Evolutionary conservation across 2,888 invertebrate genomes (phyloP).

Genomic region (Drosophila prolongata): DNA sequence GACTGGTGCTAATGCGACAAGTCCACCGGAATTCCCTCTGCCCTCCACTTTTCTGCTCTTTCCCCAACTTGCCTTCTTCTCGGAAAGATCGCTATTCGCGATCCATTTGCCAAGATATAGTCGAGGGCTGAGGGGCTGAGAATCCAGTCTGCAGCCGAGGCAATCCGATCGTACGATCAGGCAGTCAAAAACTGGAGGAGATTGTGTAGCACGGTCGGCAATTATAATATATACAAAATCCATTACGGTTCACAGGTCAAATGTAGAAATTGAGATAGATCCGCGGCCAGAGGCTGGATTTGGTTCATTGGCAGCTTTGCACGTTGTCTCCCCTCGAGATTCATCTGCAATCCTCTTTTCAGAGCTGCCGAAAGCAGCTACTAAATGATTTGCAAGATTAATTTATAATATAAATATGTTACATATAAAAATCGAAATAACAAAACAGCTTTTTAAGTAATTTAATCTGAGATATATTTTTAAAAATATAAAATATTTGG

Average conservation of each 20-base stretch:
- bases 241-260: conserved; percentile 75
- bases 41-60: background rate
- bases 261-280: conserved; percentile 49
- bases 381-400: background rate
- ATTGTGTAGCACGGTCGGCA: conserved; percentile 64
- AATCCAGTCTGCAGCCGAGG: conserved; percentile 47
- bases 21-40: conserved; percentile 41
- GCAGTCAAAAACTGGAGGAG: conserved; percentile 35
- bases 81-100: conserved; percentile 20
- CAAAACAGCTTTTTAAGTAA: too few relatives aligned
- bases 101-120: conserved; percentile 49
- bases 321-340: conserved; percentile 45
- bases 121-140: conserved; percentile 25
- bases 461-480: too few relatives aligned
- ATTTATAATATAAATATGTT: too few relatives aligned
- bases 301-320: conserved; percentile 80
- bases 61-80: conserved; percentile 33
- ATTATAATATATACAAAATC: conserved; percentile 76
- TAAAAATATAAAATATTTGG: too few relatives aligned
- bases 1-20: conserved; percentile 75
- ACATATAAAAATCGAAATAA: too few relatives aligned
- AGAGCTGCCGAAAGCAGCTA: background rate
- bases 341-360: background rate
- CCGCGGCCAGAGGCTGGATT: conserved; percentile 47
- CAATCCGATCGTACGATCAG: background rate